Percentiles rank a stretch among this genome's conserved stretches.
Conservation (phyloP, 2,888 invertebrate genomes). For the Caenorhabditis sp. region DNA sequence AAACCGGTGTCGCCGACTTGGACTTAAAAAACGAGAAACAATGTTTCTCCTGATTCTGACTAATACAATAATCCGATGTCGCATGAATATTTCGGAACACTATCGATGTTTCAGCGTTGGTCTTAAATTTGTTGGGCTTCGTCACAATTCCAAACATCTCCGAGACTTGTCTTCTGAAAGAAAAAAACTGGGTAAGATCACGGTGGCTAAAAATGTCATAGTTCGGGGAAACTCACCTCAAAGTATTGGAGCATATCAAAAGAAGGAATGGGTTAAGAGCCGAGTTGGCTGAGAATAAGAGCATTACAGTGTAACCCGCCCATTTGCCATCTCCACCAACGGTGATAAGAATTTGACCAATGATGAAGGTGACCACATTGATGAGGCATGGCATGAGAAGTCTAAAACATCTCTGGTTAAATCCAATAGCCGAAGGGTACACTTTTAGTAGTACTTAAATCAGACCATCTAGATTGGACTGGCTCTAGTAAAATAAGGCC, state of each 20-base stretch:
- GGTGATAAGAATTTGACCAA: constrained; percentile 67
- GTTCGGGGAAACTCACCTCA: constrained; percentile 42
- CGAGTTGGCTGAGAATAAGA: constrained; percentile 64
- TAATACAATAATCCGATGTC: constrained; percentile 16
- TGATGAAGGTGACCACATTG: constrained; percentile 64
- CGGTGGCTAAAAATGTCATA: neutral
- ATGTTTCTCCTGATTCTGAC: neutral
- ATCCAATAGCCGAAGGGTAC: too few species aligned
- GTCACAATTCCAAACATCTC: constrained; percentile 25
- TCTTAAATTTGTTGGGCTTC: constrained; percentile 22
- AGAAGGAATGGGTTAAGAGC: constrained; percentile 67
- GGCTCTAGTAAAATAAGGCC: too few species aligned
- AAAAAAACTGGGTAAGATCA: too few species aligned
- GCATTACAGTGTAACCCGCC: constrained; percentile 66
- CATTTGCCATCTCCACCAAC: constrained; percentile 69
- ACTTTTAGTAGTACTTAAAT: too few species aligned
- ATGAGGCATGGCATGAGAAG: constrained; percentile 66
- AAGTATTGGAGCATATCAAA: constrained; percentile 61
- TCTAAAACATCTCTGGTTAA: too few species aligned
- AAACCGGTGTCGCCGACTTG: neutral
- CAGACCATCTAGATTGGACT: too few species aligned
- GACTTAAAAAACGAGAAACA: neutral
- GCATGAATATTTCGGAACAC: constrained; percentile 38
- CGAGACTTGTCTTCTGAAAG: constrained; percentile 28
- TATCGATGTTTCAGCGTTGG: constrained; percentile 10